Percentiles rank a stretch among this genome's conserved stretches.
Evolutionary conservation across 2,113 vertebrate species (phyloP).

Genomic region (Syngnathus floridae): DNA sequence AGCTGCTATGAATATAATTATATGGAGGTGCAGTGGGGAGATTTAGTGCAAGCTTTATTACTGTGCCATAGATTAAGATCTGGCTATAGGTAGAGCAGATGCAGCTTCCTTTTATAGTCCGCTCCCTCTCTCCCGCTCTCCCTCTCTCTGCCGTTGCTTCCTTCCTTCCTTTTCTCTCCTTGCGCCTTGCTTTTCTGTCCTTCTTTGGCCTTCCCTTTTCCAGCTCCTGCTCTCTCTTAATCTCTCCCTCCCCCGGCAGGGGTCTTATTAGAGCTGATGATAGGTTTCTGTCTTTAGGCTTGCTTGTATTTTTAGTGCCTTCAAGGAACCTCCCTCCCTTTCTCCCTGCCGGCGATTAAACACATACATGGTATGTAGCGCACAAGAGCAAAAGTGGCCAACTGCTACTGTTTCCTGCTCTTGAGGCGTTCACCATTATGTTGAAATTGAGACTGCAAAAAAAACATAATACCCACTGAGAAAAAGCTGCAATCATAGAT

Average conservation of each 20-base stretch:
- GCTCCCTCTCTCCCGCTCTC: constrained; percentile 12
- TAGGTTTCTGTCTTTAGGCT: constrained; percentile 58
- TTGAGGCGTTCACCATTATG: constrained; percentile 28
- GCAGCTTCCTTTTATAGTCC: constrained; percentile 42
- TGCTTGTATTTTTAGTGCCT: constrained; percentile 67
- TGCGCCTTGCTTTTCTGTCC: constrained; percentile 41
- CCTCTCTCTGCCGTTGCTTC: constrained; percentile 12
- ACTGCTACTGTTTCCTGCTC: constrained; percentile 26
- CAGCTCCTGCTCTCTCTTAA: neutral
- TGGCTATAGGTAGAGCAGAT: constrained; percentile 61
- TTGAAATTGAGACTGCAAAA: constrained; percentile 16
- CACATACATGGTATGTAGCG: constrained; percentile 19
- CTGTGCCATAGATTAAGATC: constrained; percentile 62
- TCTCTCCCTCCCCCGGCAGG: constrained; percentile 39
- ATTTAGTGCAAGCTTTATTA: constrained; percentile 63
- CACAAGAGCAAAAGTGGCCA: constrained; percentile 14
- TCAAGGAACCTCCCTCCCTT: constrained; percentile 38
- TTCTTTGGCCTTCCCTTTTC: constrained; percentile 48
- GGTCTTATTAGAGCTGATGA: constrained; percentile 61
- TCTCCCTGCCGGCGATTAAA: constrained; percentile 27
- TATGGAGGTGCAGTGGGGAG: constrained; percentile 53
- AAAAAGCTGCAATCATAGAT: neutral
- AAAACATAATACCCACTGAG: constrained; percentile 14
- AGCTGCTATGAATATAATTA: constrained; percentile 63
- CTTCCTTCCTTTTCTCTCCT: constrained; percentile 5